Base-by-base conservation (phyloP, 2,797 vertebrate species). In the Oreochromis mossambicus region DNA sequence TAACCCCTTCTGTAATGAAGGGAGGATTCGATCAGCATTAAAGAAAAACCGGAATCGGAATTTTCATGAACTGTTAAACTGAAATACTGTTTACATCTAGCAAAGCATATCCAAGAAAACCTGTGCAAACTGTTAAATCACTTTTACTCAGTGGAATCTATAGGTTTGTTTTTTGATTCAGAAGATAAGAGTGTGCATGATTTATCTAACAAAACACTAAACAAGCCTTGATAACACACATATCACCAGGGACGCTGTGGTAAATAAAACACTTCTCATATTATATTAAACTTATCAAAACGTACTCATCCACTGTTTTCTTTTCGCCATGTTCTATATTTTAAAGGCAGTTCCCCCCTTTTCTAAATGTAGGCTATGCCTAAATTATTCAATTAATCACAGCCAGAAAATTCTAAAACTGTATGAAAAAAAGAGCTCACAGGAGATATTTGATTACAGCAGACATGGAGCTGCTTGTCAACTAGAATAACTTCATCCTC, bases 391-490 rank as follows among this genome's bases (percentile, higher is more conserved):
- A 87, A 92, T 91, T 43, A 85, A 83, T 87, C 87, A 88, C 77
- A 79, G 46, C 70, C 51, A 81, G 56, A 34, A 88, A 77, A 87
- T 70, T 84, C 17, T 19, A 29, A 73, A 58, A 63, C 80, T 83
- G 79, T 21, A 48, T 13, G 46, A 78, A 56, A 80, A 50, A 86
- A 91, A 85, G 83, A 79, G 52, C 21, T 26, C 80, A 83, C 68
- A 26, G 66, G 63, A 79, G 89, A 77, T 86, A 85, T 91, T 83
- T 86, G 81, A 86, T 90, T 86, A 84, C 77, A 55, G 63, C 51
- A 56, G 81, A 92, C 88, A 84, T 55, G 83, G 80, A 84, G 91
- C 85, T 63, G 84, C 86, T 90, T 94, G 93, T 96, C 95, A 91
- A 55, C 50, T 61, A 48, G 26, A 80, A 94, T 96, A 93, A 91